Conservation (phyloP, 2,797 vertebrate genomes). For the Sebastes trivittatus region DNA sequence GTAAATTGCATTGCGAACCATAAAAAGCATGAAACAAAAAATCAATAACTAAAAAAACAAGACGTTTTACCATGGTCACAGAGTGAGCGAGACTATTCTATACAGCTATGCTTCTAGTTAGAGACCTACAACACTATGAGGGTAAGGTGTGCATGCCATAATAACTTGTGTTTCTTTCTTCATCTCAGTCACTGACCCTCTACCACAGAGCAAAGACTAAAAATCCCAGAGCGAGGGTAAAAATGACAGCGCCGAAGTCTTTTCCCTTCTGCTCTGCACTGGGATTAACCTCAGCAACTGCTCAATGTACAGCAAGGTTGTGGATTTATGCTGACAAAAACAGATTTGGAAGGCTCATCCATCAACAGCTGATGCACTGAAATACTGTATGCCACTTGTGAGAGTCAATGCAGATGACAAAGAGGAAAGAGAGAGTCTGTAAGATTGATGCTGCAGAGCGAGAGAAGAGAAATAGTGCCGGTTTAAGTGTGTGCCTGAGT, state of each 20-base stretch:
- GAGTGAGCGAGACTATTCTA: too few relatives aligned
- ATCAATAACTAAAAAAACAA: not conserved
- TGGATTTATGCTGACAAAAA: not conserved
- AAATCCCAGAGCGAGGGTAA: not conserved
- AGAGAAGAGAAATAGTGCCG: not conserved
- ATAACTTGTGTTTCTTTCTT: not conserved
- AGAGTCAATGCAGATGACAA: not conserved
- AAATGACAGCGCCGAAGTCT: not conserved
- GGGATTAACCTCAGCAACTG: not conserved
- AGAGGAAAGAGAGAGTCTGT: not conserved
- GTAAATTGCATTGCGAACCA: not conserved
- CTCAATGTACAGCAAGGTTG: not conserved
- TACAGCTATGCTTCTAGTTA: too few relatives aligned
- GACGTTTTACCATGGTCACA: not conserved
- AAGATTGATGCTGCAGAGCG: not conserved
- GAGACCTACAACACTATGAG: not conserved
- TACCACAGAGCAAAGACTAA: not conserved
- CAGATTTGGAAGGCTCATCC: not conserved
- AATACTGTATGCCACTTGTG: not conserved
- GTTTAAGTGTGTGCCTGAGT: not conserved
- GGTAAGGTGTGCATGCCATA: not conserved
- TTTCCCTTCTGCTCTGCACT: not conserved
- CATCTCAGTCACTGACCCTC: not conserved
- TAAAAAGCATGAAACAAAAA: not conserved
- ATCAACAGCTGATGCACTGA: not conserved